Evolutionary conservation across 2,797 vertebrate species (phyloP), one percentile per base, ranked within the genome.

Genomic region (Sternotherus odoratus): DNA sequence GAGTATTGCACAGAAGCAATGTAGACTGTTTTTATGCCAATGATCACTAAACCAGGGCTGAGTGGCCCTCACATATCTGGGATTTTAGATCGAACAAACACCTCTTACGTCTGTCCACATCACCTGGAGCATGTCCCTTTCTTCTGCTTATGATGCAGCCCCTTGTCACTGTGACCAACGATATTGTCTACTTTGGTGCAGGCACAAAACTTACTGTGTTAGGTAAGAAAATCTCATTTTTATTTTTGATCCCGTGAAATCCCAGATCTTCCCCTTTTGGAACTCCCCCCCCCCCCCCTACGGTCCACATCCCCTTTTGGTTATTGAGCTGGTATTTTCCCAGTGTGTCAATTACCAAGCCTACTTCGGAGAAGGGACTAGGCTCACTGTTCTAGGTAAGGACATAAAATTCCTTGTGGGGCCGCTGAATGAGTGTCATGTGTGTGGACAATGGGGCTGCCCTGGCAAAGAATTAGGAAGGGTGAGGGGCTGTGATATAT

Each of bases 331-430:
- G 83, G 9, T 82, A 1, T 50, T 17, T 33, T 95, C 63, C 91
- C 86, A 72, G 88, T 98, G 97, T 98, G 97, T n/a, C 84, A 97
- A 96, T 46, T 97, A 95, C 1, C 88, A 95, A 85, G 84, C 97
- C 19, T 97, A 91, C 86, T 99, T 98, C 19, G 97, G 98, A 21
- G 10, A 83, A 3, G 95, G 98, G 66, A 98, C 96, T 33, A 98
- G 97, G 92, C 92, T 98, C 49, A 97, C 95, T 0, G 95, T 97
- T 91, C 86, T 97, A 23, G 97, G 97, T 98, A 96, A 98, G 97
- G 94, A 78, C 15, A 26, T 1, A 19, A 13, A 2, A 53, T 86
- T 72, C 10, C 60, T n/a, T 84, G 85, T 36, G 6, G 8, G 43
- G 81, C 21, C 77, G 48, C 4, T 6, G 72, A 79, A 75, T 28